Percentiles rank a stretch among this genome's conserved stretches.
Evolutionary conservation across 2,888 invertebrate genomes (phyloP).

Genomic region (Notodonta ziczac): DNA sequence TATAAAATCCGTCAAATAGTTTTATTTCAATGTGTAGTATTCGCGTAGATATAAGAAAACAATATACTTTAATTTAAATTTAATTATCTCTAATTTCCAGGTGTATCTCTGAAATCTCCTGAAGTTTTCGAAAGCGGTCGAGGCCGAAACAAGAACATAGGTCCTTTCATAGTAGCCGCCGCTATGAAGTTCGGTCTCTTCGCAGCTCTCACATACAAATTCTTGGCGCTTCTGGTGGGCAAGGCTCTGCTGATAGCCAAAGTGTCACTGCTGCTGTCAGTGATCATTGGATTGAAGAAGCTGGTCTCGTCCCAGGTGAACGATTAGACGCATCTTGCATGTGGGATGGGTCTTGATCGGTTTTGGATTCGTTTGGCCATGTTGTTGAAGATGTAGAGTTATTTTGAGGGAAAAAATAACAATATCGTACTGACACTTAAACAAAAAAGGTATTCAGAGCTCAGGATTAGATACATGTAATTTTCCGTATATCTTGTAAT

Average conservation of each 20-base stretch:
- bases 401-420: not conserved
- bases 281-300: conserved; percentile 93
- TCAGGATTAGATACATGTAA: too few relatives aligned
- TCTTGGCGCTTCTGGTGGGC: conserved; percentile 91
- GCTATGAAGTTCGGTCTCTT: conserved; percentile 92
- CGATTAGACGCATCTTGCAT: conserved; percentile 48
- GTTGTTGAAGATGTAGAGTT: not conserved
- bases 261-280: conserved; percentile 91
- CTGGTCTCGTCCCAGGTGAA: conserved; percentile 88
- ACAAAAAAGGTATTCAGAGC: too few relatives aligned
- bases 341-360: conserved; percentile 7
- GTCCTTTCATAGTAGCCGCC: conserved; percentile 89
- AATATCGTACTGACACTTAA: too few relatives aligned
- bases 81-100: conserved; percentile 62
- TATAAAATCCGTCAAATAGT: too few relatives aligned
- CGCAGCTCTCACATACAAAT: conserved; percentile 92
- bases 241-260: conserved; percentile 94
- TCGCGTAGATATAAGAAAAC: too few relatives aligned
- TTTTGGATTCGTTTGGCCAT: conserved; percentile 4
- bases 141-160: conserved; percentile 89
- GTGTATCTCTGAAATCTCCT: conserved; percentile 88
- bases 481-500: too few relatives aligned
- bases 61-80: too few relatives aligned
- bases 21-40: too few relatives aligned
- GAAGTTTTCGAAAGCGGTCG: conserved; percentile 86